Evolutionary conservation across 2,113 vertebrate species (phyloP).

Genomic region (Raphicerus campestris): DNA sequence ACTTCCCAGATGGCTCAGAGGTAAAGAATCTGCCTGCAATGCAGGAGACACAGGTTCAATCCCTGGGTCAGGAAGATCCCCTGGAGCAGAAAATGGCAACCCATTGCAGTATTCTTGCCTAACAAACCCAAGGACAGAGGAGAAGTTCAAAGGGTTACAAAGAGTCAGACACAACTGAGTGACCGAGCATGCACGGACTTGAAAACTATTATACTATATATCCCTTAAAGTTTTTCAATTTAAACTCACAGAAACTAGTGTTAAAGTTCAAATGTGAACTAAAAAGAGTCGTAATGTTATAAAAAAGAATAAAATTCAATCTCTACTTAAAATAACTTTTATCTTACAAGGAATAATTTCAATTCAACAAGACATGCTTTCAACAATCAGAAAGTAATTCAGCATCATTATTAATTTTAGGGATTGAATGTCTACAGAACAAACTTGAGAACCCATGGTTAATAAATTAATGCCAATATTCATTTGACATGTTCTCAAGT

Average conservation of each 20-base stretch:
- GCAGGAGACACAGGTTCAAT: not conserved
- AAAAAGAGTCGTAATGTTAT: not conserved
- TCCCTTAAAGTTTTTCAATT: not conserved
- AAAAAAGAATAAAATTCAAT: constrained; percentile 1
- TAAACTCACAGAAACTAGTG: not conserved
- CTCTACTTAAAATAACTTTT: constrained; percentile 29
- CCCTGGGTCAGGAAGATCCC: not conserved
- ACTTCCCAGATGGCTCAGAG: not conserved
- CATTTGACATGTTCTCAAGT: not conserved
- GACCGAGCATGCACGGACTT: not conserved
- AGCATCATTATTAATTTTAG: not conserved
- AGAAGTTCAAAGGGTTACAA: not conserved
- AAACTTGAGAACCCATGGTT: not conserved
- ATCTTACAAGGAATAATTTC: not conserved
- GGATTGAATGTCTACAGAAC: not conserved
- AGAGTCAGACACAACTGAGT: not conserved
- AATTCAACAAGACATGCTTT: constrained; percentile 2
- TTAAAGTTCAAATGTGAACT: not conserved
- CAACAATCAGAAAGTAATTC: not conserved
- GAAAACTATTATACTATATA: not conserved
- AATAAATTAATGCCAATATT: not conserved
- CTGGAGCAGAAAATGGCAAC: not conserved
- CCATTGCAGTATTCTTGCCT: not conserved
- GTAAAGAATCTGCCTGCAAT: not conserved
- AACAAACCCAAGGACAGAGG: not conserved